These are phyloP conservation scores for Spodoptera exigua DNA, from an alignment of 2,888 invertebrate genomes.

Conservation along the genomic window DNA sequence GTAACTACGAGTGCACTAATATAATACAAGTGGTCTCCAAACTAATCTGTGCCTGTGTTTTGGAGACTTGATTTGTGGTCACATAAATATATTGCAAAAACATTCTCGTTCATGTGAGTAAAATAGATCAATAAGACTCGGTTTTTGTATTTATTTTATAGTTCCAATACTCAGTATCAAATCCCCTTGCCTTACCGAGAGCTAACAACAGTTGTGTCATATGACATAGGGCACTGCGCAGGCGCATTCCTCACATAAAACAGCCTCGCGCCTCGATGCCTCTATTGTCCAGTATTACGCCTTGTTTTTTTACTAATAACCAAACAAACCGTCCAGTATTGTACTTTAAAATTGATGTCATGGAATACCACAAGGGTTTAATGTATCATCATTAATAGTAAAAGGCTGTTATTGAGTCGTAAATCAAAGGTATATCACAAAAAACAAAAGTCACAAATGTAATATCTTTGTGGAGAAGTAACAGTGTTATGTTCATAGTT, in stretches of 20 bases:
- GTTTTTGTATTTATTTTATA: neutral
- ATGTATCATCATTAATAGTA: slow-evolving; percentile 13
- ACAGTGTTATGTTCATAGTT: too few relatives aligned
- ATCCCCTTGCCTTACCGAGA: slow-evolving; percentile 28
- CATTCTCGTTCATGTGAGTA: neutral
- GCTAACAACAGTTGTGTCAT: slow-evolving; percentile 30
- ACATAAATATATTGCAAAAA: too few relatives aligned
- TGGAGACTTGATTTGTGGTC: too few relatives aligned
- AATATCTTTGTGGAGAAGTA: too few relatives aligned
- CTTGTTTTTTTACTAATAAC: slow-evolving; percentile 48
- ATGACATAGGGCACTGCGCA: slow-evolving; percentile 42
- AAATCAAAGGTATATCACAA: neutral
- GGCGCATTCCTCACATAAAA: slow-evolving; percentile 57
- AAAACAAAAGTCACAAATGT: too few relatives aligned
- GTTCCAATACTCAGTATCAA: slow-evolving; percentile 10
- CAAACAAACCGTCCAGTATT: slow-evolving; percentile 41
- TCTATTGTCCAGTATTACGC: slow-evolving; percentile 52
- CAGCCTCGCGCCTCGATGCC: slow-evolving; percentile 51
- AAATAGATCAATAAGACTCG: neutral
- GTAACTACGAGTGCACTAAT: too few relatives aligned
- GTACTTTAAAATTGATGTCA: slow-evolving; percentile 41
- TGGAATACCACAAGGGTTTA: slow-evolving; percentile 29
- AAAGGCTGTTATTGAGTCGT: neutral
- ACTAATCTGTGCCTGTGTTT: too few relatives aligned
- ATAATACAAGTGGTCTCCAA: too few relatives aligned